These are phyloP conservation scores for Telmatherina bonti DNA, from an alignment of 2,797 vertebrate genomes.

Conservation along the genomic window DNA sequence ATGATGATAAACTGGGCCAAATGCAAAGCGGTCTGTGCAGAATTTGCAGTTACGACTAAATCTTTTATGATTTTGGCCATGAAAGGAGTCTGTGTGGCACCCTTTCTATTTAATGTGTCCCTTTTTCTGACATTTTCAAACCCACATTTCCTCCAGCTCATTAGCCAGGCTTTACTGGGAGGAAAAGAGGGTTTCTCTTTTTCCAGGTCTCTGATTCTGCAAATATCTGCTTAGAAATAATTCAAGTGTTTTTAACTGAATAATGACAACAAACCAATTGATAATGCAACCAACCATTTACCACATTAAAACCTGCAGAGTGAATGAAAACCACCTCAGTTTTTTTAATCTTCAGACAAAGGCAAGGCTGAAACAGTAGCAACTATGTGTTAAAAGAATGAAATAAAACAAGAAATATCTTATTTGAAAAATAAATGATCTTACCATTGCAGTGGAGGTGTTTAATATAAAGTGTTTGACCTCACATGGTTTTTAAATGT, in stretches of 20 bases:
- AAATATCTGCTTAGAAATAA: slow-evolving; percentile 53
- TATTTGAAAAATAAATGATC: neutral
- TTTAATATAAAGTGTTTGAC: neutral
- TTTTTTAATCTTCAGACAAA: too few relatives aligned
- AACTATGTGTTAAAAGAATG: too few relatives aligned
- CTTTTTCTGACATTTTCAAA: slow-evolving; percentile 48
- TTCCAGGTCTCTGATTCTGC: slow-evolving; percentile 39
- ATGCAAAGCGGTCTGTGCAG: slow-evolving; percentile 47
- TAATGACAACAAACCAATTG: slow-evolving; percentile 51
- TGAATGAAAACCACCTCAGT: too few relatives aligned
- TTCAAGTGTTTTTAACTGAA: slow-evolving; percentile 60
- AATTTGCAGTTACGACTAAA: slow-evolving; percentile 55
- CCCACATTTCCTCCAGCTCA: slow-evolving; percentile 46
- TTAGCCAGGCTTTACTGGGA: slow-evolving; percentile 41
- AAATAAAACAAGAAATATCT: neutral
- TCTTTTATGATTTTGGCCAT: slow-evolving; percentile 64
- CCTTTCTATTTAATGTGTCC: slow-evolving; percentile 42
- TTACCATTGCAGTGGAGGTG: neutral
- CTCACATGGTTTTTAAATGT: neutral
- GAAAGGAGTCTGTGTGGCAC: slow-evolving; percentile 54
- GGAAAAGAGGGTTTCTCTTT: neutral
- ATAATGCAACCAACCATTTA: neutral
- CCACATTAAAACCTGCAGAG: too few relatives aligned
- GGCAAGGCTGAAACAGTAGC: too few relatives aligned
- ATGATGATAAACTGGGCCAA: slow-evolving; percentile 50